phyloP scores from a whole-genome alignment of 2,113 vertebrate genomes.

The Eclectus roratus region DNA sequence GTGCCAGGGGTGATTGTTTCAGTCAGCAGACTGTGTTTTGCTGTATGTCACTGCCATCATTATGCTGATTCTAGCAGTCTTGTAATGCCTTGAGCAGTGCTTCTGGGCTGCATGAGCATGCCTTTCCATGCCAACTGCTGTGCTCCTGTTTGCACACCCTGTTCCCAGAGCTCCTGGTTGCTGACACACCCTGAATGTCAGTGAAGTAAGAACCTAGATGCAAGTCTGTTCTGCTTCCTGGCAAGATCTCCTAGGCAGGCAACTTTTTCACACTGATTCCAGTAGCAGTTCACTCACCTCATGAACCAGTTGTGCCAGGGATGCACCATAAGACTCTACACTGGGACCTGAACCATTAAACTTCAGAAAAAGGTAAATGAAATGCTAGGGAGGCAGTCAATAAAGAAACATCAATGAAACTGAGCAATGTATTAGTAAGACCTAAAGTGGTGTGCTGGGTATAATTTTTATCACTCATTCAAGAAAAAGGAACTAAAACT shows the following conservation, averaged over 20 bases:
- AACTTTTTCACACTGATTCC: not conserved
- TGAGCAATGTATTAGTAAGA: not conserved
- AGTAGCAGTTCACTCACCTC: not conserved
- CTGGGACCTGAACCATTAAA: not conserved
- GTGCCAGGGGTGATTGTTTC: not conserved
- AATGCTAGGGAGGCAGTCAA: not conserved
- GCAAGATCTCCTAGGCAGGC: not conserved
- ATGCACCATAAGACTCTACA: not conserved
- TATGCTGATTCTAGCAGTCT: not conserved
- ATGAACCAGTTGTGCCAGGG: not conserved
- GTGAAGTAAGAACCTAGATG: not conserved
- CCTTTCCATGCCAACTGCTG: not conserved
- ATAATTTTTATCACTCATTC: not conserved
- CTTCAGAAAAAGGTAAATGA: not conserved
- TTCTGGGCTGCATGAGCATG: not conserved
- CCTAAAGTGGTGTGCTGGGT: not conserved
- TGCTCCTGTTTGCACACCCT: slow-evolving; percentile 10
- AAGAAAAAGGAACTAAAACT: not conserved
- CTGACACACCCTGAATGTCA: not conserved
- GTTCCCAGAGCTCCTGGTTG: slow-evolving; percentile 8
- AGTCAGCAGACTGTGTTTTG: not conserved
- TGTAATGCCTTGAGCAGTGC: not conserved
- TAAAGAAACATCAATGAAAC: not conserved
- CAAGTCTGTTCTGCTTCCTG: not conserved
- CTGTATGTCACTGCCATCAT: not conserved